Conservation (phyloP, 2,113 vertebrate species). For the Peucedramus taeniatus region DNA sequence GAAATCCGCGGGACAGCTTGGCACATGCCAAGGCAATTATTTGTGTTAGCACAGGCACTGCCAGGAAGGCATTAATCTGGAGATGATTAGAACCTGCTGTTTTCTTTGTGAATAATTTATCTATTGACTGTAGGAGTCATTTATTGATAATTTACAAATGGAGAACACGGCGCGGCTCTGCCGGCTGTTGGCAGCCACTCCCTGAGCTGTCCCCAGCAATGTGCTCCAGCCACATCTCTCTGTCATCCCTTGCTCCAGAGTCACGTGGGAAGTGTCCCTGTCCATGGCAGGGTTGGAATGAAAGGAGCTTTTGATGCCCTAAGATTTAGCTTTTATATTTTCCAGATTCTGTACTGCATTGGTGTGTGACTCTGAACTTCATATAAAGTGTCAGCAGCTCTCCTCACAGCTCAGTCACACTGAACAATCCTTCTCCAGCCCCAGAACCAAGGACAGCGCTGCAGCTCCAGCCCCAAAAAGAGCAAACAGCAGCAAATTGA, state of each 20-base stretch:
- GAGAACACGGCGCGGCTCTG: neutral
- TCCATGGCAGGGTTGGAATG: neutral
- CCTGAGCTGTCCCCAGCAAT: neutral
- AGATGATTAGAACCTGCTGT: neutral
- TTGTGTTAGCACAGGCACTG: neutral
- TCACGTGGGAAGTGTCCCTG: neutral
- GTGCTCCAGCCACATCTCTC: neutral
- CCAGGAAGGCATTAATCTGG: neutral
- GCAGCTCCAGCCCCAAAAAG: neutral
- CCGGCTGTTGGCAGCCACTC: neutral
- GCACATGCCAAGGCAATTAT: neutral
- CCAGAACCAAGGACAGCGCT: neutral
- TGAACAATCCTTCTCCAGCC: neutral
- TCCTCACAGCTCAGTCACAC: neutral
- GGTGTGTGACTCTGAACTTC: too few relatives aligned
- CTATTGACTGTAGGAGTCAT: neutral
- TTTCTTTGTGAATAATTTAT: neutral
- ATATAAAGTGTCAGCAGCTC: fast-evolving
- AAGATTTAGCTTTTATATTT: neutral
- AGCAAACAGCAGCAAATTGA: neutral
- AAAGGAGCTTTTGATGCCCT: neutral
- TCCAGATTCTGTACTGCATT: neutral
- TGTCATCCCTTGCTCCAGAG: neutral
- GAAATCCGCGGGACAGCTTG: neutral
- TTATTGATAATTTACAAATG: neutral